phyloP scores from a whole-genome alignment of 1,140 invertebrate species.

The Heliothis virescens region DNA sequence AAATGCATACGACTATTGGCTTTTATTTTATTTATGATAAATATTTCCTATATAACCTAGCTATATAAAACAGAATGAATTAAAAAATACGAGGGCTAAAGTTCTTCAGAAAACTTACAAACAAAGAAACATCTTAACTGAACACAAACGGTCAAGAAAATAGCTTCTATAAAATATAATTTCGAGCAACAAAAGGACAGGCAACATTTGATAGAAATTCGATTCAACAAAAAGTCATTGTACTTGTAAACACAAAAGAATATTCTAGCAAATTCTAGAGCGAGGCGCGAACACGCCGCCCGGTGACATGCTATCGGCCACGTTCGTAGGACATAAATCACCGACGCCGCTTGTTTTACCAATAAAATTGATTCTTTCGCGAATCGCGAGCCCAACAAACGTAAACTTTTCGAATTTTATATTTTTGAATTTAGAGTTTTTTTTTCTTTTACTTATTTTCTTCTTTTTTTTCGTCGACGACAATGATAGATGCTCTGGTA shows the following conservation, averaged over 20 bases:
- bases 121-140: no score
- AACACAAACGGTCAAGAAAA: no score
- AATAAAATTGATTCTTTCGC: slow-evolving; percentile 82
- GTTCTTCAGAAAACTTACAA: no score
- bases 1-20: not conserved
- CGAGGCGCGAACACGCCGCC: slow-evolving; percentile 70
- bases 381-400: slow-evolving; percentile 58
- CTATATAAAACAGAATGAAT: no score
- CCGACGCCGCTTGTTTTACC: slow-evolving; percentile 76
- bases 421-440: slow-evolving; percentile 48
- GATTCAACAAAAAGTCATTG: slow-evolving; percentile 52
- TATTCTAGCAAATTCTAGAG: slow-evolving; percentile 79
- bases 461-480: slow-evolving; percentile 24
- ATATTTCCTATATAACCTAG: not conserved
- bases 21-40: not conserved
- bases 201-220: slow-evolving; percentile 34
- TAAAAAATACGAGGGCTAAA: no score
- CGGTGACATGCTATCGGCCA: slow-evolving; percentile 78
- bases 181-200: not conserved
- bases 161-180: not conserved
- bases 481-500: slow-evolving; percentile 30
- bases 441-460: slow-evolving; percentile 9
- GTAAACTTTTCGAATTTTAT: slow-evolving; percentile 54
- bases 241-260: slow-evolving; percentile 71
- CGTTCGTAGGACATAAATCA: slow-evolving; percentile 80